phyloP scores from a whole-genome alignment of 2,797 vertebrate species.

The Mycteria americana region DNA sequence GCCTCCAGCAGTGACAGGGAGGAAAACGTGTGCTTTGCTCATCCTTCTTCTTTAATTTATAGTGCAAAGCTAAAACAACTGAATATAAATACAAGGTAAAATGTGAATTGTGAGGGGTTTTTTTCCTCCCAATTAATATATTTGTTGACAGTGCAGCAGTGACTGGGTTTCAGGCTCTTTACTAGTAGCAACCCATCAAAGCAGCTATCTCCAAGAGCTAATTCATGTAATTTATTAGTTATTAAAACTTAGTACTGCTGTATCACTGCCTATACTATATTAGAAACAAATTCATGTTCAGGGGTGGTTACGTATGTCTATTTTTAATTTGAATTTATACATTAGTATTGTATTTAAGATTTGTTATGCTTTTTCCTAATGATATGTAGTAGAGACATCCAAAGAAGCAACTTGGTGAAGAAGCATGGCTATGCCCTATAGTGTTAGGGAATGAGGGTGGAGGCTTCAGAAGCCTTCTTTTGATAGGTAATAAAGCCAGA shows the following conservation, averaged over 20 bases:
- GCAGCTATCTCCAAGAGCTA: neutral
- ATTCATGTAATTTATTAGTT: neutral
- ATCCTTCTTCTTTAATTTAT: neutral
- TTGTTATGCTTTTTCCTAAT: neutral
- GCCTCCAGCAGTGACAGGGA: slow-evolving; percentile 6
- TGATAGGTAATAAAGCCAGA: neutral
- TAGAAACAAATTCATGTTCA: neutral
- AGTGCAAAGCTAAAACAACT: neutral
- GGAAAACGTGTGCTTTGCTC: neutral
- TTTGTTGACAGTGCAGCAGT: neutral
- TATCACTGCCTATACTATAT: neutral
- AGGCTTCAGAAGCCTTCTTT: neutral
- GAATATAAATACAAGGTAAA: neutral
- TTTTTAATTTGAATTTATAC: neutral
- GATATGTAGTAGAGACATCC: neutral
- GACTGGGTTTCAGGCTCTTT: neutral
- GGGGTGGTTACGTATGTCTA: neutral
- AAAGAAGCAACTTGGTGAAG: neutral
- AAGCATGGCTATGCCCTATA: neutral
- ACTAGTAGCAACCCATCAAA: neutral
- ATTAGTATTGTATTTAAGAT: neutral
- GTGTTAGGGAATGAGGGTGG: neutral
- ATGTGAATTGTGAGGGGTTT: neutral
- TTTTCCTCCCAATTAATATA: neutral
- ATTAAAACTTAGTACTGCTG: neutral